A percentile compares a stretch with the other conserved stretches of the same genome.
Evolutionary conservation across 2,797 vertebrate species (phyloP).

Genomic region (Schizopygopsis malacanthus): DNA sequence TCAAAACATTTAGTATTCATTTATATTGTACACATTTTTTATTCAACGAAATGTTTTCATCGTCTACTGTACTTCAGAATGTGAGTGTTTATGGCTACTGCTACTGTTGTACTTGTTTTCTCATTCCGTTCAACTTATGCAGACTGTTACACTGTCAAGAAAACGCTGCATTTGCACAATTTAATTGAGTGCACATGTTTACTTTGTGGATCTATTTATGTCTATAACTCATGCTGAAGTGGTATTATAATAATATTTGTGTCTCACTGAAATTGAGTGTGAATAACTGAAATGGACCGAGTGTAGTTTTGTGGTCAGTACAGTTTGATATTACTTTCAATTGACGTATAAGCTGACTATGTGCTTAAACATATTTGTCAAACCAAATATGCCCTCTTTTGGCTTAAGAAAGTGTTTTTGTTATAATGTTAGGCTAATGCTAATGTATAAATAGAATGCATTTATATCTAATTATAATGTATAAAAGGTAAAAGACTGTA

Average conservation of each 20-base stretch:
- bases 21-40: constrained; percentile 14
- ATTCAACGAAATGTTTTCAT: neutral
- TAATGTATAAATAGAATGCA: constrained; percentile 16
- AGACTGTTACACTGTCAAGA: constrained; percentile 33
- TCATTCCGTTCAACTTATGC: constrained; percentile 13
- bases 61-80: neutral
- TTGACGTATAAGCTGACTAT: neutral
- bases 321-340: neutral
- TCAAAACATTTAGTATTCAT: neutral
- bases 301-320: neutral
- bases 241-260: constrained; percentile 11
- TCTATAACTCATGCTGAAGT: neutral
- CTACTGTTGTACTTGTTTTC: constrained; percentile 14
- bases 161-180: constrained; percentile 14
- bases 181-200: neutral
- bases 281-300: constrained; percentile 6
- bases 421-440: constrained; percentile 21
- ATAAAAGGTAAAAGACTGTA: constrained; percentile 22
- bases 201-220: constrained; percentile 8
- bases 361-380: neutral
- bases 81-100: neutral
- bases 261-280: neutral
- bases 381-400: neutral
- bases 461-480: constrained; percentile 16
- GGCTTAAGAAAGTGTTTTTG: constrained; percentile 6